These are phyloP conservation scores for Ciconia maguari DNA, from an alignment of 2,113 vertebrate species.

Conservation along the genomic window DNA sequence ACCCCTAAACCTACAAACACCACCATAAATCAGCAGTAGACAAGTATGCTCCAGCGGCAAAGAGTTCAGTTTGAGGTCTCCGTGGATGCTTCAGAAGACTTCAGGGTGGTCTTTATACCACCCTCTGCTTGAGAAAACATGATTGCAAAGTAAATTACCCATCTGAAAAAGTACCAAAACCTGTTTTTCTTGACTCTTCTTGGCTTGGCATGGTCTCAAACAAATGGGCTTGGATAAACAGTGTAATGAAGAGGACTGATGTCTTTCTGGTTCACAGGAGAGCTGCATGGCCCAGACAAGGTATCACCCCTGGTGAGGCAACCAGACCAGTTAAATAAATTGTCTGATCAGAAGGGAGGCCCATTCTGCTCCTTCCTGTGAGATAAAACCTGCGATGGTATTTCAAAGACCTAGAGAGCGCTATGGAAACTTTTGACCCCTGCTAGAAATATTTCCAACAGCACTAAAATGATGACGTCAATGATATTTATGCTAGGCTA, in stretches of 20 bases:
- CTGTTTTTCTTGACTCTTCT: neutral
- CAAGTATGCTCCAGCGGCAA: neutral
- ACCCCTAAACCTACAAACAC: neutral
- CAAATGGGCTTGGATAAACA: neutral
- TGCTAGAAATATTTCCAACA: neutral
- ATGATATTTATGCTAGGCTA: neutral
- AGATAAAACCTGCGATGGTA: neutral
- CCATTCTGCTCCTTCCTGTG: neutral
- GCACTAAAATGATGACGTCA: neutral
- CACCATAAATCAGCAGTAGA: neutral
- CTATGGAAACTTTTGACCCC: neutral
- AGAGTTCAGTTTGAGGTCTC: neutral
- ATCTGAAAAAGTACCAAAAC: neutral
- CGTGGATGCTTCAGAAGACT: neutral
- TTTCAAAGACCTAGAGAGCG: neutral
- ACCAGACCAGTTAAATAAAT: neutral
- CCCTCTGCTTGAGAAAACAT: neutral
- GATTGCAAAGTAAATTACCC: neutral
- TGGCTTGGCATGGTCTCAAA: neutral
- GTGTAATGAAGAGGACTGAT: neutral
- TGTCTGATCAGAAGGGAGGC: neutral
- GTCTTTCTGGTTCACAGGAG: neutral
- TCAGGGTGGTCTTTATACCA: neutral
- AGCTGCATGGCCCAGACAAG: neutral
- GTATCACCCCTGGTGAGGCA: neutral